Evolutionary conservation across 37 sponge, comb jelly and placozoan genomes (phyloP).

Genomic region (Aphrocallistes beatrix): DNA sequence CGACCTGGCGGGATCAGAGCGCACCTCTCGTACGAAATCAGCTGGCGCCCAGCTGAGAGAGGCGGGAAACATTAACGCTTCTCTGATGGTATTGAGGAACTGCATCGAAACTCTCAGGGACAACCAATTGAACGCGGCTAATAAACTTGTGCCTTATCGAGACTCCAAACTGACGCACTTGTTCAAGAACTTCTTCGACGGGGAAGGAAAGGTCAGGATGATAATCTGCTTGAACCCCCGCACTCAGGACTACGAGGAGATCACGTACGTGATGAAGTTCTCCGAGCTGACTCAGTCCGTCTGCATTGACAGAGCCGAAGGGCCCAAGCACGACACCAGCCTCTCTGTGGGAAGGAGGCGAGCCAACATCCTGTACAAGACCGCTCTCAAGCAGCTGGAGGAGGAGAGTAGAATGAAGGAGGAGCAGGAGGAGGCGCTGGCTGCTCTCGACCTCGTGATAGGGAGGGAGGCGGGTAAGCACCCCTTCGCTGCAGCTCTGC

Average conservation of each 20-base stretch:
- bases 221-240: slow-evolving; percentile 80
- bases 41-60: slow-evolving; percentile 64
- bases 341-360: not conserved
- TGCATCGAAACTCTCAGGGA: slow-evolving; percentile 90
- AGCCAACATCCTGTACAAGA: slow-evolving; percentile 68
- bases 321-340: slow-evolving; percentile 25
- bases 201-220: slow-evolving; percentile 89
- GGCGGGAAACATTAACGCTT: slow-evolving; percentile 89
- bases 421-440: not conserved
- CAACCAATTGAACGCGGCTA: slow-evolving; percentile 52
- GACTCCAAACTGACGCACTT: slow-evolving; percentile 91
- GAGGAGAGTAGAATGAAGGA: not conserved
- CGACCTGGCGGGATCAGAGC: slow-evolving; percentile 93
- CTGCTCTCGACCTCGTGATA: not conserved
- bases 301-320: slow-evolving; percentile 43
- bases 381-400: slow-evolving; percentile 34
- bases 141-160: slow-evolving; percentile 94
- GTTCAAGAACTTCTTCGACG: slow-evolving; percentile 98
- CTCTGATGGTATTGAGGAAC: slow-evolving; percentile 76
- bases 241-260: slow-evolving; percentile 86
- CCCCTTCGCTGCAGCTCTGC: slow-evolving; percentile 52
- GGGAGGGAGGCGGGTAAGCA: slow-evolving; percentile 20
- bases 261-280: slow-evolving; percentile 94
- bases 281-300: slow-evolving; percentile 97
- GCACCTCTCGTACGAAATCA: slow-evolving; percentile 71